Evolutionary conservation across 2,888 invertebrate genomes (phyloP), one percentile per base, ranked within the genome.

Genomic region (Caenorhabditis wallacei): DNA sequence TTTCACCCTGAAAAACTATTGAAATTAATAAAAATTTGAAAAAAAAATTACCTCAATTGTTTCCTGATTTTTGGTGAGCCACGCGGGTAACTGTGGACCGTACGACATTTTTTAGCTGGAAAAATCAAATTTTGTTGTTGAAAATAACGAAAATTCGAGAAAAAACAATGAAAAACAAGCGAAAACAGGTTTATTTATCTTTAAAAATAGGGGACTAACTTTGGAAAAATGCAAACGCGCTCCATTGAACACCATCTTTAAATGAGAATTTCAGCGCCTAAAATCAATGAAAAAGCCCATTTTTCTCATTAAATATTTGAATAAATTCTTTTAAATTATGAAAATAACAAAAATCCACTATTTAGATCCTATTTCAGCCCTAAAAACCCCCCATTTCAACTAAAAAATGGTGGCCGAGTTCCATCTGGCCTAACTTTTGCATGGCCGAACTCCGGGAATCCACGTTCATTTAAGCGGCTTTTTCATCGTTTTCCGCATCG

Each of bases 91-190:
- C 54, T 79, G 79, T 1, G 79, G 79, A 3, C 79, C 79, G 40
- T 79, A 79, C 0, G 80, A 80, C 80, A 80, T 72, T 64, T 56
- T 48, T 69, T n/a, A n/a, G 37, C 13, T 20, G 43, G n/a, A 59
- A 43, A 66, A 46, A n/a, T 61, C 1, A 1, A 59, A n/a, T n/a
- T n/a, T n/a, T n/a, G n/a, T n/a, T n/a, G n/a, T n/a, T n/a, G 40
- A 11, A 68, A 20, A 51, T 51, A 26, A 5, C 7, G 30, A 0
- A 22, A 59, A 40, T 18, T 20, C 3, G 10, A 7, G 8, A 2
- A 22, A 40, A 46, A 46, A 43, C 43, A 43, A 26, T 10, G n/a
- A 20, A 61, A 40, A 61, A 43, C 46, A 48, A 48, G 18, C 18
- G 22, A 61, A 40, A 59, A 59, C 40, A 11, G 35, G 37, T 30